Base-by-base conservation (phyloP, 2,113 vertebrate genomes). In the Sitta europaea region DNA sequence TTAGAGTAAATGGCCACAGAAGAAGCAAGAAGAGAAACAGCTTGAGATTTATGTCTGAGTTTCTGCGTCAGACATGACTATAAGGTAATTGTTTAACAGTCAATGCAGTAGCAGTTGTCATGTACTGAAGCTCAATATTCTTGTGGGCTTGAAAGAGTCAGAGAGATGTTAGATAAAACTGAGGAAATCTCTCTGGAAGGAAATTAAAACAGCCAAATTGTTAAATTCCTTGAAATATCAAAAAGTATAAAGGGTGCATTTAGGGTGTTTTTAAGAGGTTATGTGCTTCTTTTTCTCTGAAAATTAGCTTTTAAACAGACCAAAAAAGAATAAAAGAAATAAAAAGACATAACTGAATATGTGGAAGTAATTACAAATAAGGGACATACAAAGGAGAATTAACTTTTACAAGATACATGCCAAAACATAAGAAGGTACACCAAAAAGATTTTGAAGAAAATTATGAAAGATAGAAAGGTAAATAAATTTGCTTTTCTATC, bases 71-170 rank as follows among this genome's bases (percentile, higher is more conserved):
- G 65, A 61, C 36, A 6, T 6, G 16, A 58, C 51, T 22, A 45
- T 80, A 92, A 94, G n/a, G 28, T 61, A 48, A n/a, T 35, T 58
- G 20, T 31, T 27, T 47, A 59, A 57, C n/a, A 74, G 38, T 42
- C n/a, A 54, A 4, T 14, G 18, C 29, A 45, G 48, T 20, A 78
- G 75, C 0, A 0, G 17, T 72, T 5, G 5, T 33, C 38, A 5
- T 16, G 19, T 83, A 50, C n/a, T 24, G 10, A 61, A 61, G n/a
- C 51, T 88, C 45, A 81, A 3, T 22, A 22, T 75, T 74, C n/a
- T 31, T 75, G 43, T 58, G 86, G 47, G 33, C 9, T 2, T 66
- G 51, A 62, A 31, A 75, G 53, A 62, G 25, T 22, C 23, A 42
- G 33, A 48, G 31, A 73, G 24, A 9, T 92, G 7, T 59, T 73